These are phyloP conservation scores for Tribolium freemani DNA, from an alignment of 2,888 invertebrate species.

Conservation along the genomic window DNA sequence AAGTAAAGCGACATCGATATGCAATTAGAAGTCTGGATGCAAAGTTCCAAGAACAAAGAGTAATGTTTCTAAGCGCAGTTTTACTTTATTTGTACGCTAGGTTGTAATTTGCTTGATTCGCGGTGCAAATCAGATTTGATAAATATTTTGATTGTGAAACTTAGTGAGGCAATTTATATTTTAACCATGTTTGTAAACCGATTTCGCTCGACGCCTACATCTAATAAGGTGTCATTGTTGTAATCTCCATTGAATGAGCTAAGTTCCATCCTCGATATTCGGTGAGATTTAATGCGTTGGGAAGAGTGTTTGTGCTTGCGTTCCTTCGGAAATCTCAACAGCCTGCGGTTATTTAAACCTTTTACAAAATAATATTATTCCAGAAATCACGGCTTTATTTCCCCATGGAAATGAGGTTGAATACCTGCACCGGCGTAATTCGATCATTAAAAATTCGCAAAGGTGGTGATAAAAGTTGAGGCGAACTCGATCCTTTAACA, in stretches of 20 bases:
- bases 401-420: constrained; percentile 27
- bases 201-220: constrained; percentile 16
- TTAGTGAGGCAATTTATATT: constrained; percentile 14
- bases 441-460: constrained; percentile 27
- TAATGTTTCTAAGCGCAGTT: too few relatives aligned
- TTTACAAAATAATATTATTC: constrained; percentile 38
- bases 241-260: constrained; percentile 26
- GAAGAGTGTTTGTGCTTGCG: constrained; percentile 22
- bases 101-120: background rate
- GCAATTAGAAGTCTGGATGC: too few relatives aligned
- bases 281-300: constrained; percentile 17
- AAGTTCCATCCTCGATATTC: constrained; percentile 19
- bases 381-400: constrained; percentile 38
- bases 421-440: constrained; percentile 25
- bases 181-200: constrained; percentile 1
- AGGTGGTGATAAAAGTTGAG: constrained; percentile 14
- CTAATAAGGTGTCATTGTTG: constrained; percentile 30
- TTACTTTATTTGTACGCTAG: too few relatives aligned
- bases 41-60: too few relatives aligned
- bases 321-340: constrained; percentile 17
- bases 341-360: constrained; percentile 39
- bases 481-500: background rate
- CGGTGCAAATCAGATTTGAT: background rate
- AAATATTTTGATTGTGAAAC: background rate
- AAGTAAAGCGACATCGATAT: too few relatives aligned